phyloP scores from a whole-genome alignment of 2,888 invertebrate genomes.

The Brenthis hecate region DNA sequence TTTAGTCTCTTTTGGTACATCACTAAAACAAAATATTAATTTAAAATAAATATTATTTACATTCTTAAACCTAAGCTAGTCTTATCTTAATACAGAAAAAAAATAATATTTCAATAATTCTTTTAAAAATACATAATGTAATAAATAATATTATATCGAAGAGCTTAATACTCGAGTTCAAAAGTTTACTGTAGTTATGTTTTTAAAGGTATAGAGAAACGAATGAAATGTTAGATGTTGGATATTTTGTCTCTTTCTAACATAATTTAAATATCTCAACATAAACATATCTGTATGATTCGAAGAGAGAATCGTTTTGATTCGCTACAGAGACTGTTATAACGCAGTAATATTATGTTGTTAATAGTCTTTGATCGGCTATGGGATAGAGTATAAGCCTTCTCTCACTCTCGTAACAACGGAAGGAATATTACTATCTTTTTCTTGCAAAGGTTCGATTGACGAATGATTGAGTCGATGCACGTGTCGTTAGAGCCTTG shows the following conservation, averaged over 20 bases:
- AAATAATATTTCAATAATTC: too few relatives aligned
- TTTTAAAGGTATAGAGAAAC: too few relatives aligned
- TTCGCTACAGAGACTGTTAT: slow-evolving; percentile 13
- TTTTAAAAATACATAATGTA: too few relatives aligned
- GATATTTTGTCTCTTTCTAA: too few relatives aligned
- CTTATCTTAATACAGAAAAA: too few relatives aligned
- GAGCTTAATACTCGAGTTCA: too few relatives aligned
- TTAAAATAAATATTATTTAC: not conserved
- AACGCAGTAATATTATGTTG: slow-evolving; percentile 4
- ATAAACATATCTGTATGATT: not conserved
- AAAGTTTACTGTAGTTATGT: too few relatives aligned
- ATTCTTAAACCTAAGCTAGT: not conserved
- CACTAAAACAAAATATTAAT: slow-evolving; percentile 73
- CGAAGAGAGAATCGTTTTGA: slow-evolving; percentile 9
- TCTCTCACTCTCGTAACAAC: slow-evolving; percentile 57
- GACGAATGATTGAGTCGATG: slow-evolving; percentile 72
- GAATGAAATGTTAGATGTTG: too few relatives aligned
- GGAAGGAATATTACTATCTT: slow-evolving; percentile 60
- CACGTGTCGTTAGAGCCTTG: slow-evolving; percentile 23
- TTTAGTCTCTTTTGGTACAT: slow-evolving; percentile 94
- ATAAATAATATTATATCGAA: too few relatives aligned
- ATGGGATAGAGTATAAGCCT: slow-evolving; percentile 20
- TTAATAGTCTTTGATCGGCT: not conserved
- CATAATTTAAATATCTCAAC: not conserved
- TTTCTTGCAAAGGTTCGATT: slow-evolving; percentile 63